These are phyloP conservation scores for Halisarca cf. caerulea DNA, from an alignment of 37 sponge, comb jelly and placozoan genomes.

Conservation along the genomic window DNA sequence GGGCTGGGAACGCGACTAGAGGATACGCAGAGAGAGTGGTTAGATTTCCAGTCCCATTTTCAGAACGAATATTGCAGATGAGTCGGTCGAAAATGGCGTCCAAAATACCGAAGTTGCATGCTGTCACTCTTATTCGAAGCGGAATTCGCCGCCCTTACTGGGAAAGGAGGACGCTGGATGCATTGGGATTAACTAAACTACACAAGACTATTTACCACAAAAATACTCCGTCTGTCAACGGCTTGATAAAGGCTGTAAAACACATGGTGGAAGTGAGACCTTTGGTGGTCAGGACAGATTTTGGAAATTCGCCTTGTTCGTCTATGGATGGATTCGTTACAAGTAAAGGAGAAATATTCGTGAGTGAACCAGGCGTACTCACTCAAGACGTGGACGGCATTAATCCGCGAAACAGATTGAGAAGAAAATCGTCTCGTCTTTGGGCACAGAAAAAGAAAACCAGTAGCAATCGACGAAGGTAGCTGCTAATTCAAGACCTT, in stretches of 20 bases:
- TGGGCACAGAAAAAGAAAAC: not conserved
- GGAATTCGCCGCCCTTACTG: constrained; percentile 81
- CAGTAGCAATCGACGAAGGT: not conserved
- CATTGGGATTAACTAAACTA: constrained; percentile 68
- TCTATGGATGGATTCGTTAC: constrained; percentile 31
- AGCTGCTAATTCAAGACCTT: too few relatives aligned
- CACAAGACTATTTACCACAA: constrained; percentile 78
- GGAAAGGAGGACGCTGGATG: constrained; percentile 75
- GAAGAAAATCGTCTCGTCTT: constrained; percentile 3
- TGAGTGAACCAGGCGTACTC: not conserved
- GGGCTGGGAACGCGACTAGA: too few relatives aligned
- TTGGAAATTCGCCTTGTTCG: constrained; percentile 60
- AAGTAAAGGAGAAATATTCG: constrained; percentile 58
- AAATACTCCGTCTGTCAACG: constrained; percentile 79
- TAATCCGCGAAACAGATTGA: constrained; percentile 8
- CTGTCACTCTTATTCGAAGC: constrained; percentile 80
- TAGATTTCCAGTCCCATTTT: too few relatives aligned
- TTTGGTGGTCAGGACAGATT: constrained; percentile 57
- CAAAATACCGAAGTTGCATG: constrained; percentile 50
- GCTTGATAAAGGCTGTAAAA: constrained; percentile 63
- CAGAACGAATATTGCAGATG: too few relatives aligned
- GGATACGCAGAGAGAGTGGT: too few relatives aligned
- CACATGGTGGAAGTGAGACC: constrained; percentile 69
- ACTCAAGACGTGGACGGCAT: not conserved
- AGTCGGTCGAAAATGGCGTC: constrained; percentile 30